Evolutionary conservation across 2,113 vertebrate species (phyloP).

Genomic region (Oryzias celebensis): DNA sequence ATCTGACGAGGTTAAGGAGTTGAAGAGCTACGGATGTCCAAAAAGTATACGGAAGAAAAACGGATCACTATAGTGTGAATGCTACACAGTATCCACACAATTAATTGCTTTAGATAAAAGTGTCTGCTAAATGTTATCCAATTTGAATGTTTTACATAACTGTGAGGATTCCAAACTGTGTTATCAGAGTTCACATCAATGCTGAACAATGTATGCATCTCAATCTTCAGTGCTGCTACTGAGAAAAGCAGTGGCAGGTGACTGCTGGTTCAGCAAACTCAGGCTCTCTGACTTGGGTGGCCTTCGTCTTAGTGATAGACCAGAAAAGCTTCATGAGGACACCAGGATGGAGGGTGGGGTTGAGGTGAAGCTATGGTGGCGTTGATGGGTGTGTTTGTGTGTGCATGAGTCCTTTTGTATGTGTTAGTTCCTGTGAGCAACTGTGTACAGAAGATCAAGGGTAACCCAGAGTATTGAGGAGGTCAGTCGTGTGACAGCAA

Average conservation of each 20-base stretch:
- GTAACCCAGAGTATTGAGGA: slow-evolving; percentile 66
- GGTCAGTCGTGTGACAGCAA: slow-evolving; percentile 70
- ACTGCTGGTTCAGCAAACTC: slow-evolving; percentile 22
- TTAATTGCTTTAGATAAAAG: no score
- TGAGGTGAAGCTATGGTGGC: slow-evolving; percentile 1
- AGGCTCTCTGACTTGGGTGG: slow-evolving; percentile 51
- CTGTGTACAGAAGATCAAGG: slow-evolving; percentile 68
- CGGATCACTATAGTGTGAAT: no score
- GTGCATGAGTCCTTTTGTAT: slow-evolving; percentile 32
- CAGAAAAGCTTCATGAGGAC: slow-evolving; percentile 41
- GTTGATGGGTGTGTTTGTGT: slow-evolving; percentile 22
- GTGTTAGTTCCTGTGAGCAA: slow-evolving; percentile 43
- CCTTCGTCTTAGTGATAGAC: slow-evolving; percentile 43
- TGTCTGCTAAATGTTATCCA: no score
- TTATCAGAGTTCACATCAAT: not conserved
- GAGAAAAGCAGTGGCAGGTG: slow-evolving; percentile 3
- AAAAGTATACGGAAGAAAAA: no score
- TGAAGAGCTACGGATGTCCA: no score
- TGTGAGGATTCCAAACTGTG: not conserved
- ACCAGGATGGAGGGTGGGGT: slow-evolving; percentile 6
- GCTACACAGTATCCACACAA: no score
- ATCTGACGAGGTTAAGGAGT: no score
- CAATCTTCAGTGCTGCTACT: slow-evolving; percentile 3
- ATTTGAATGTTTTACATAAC: no score
- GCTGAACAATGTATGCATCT: not conserved